Base-by-base conservation (phyloP, 2,888 invertebrate species). In the Seladonia tumulorum region DNA sequence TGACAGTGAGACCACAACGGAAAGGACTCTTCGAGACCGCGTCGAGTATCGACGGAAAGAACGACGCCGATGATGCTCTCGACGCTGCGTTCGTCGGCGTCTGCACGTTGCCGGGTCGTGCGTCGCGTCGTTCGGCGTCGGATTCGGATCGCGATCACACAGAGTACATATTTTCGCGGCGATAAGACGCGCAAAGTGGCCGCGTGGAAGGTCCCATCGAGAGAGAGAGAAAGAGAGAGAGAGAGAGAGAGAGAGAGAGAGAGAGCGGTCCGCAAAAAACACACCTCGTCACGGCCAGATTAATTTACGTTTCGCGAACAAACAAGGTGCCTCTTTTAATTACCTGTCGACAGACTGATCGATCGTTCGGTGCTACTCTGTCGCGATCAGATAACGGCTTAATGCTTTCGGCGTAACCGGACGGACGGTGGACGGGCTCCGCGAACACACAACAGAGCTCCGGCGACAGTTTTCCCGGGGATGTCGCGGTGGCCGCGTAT, bases 291-390 rank as follows among this genome's bases (percentile, higher is more conserved):
- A 88, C 84, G 85, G 75, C 76, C 80, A 53, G 90, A 91, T 91
- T 88, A 88, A 89, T 90, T 87, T 78, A 81, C 83, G 85, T 89
- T 88, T 86, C 80, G 75, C 80, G 82, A 90, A 91, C 88, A 89
- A 91, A 91, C 91, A 90, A 91, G 85, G 75, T 88, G 86, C 83
- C 83, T 85, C 83, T 88, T 86, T 91, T 89, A 90, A 91, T 91
- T 90, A 88, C 83, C 82, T 68, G 91, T 82, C 91, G 91, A 91
- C 91, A 90, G 90, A 87, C 87, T 88, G 91, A 91, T 91, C 79
- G 91, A 91, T 90, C 87, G 86, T 82, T 42, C 76, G 42, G 68
- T 76, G 72, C 74, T 29, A 73, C 76, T 79, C 49, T 73, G 87
- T 88, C 81, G 83, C 78, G 78, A 82, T 91, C 88, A 83, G 91